Conservation (phyloP, 2,113 vertebrate species). For the Rhinoderma darwinii region DNA sequence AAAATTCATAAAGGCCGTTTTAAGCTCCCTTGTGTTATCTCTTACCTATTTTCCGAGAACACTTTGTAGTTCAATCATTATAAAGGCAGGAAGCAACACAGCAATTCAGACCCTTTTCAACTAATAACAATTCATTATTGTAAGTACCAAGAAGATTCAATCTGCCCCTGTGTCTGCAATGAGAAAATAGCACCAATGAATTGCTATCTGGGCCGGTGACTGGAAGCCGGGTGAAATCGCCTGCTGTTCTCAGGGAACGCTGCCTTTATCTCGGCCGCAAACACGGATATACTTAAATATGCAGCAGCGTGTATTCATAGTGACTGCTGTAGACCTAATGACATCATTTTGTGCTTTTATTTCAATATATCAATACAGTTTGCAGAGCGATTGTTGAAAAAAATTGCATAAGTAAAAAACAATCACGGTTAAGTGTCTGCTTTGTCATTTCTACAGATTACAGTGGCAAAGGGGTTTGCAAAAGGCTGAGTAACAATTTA, state of each 20-base stretch:
- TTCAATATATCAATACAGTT: slow-evolving; percentile 29
- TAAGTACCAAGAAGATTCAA: slow-evolving; percentile 58
- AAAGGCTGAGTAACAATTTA: neutral
- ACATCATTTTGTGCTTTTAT: slow-evolving; percentile 42
- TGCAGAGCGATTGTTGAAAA: neutral
- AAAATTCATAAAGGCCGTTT: slow-evolving; percentile 9
- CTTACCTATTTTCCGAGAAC: slow-evolving; percentile 63
- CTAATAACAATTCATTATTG: slow-evolving; percentile 63
- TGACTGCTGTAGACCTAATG: slow-evolving; percentile 25
- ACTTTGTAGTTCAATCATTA: slow-evolving; percentile 58
- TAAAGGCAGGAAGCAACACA: slow-evolving; percentile 57
- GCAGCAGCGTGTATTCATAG: slow-evolving; percentile 3
- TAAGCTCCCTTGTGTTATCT: slow-evolving; percentile 43
- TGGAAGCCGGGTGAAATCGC: slow-evolving; percentile 36
- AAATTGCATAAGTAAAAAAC: slow-evolving; percentile 1
- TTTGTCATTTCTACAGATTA: slow-evolving; percentile 25
- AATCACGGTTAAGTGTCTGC: slow-evolving; percentile 4
- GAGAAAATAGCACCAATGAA: slow-evolving; percentile 44
- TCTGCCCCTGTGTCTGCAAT: slow-evolving; percentile 52
- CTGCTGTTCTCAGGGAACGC: slow-evolving; percentile 10
- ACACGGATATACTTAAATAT: slow-evolving; percentile 33
- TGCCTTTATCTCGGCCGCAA: slow-evolving; percentile 32
- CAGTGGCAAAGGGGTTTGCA: neutral
- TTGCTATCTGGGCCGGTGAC: slow-evolving; percentile 34
- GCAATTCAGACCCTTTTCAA: slow-evolving; percentile 59